Percentiles rank a stretch among this genome's conserved stretches.
Conservation (phyloP, 2,113 vertebrate genomes). For the Dasypus novemcinctus region DNA sequence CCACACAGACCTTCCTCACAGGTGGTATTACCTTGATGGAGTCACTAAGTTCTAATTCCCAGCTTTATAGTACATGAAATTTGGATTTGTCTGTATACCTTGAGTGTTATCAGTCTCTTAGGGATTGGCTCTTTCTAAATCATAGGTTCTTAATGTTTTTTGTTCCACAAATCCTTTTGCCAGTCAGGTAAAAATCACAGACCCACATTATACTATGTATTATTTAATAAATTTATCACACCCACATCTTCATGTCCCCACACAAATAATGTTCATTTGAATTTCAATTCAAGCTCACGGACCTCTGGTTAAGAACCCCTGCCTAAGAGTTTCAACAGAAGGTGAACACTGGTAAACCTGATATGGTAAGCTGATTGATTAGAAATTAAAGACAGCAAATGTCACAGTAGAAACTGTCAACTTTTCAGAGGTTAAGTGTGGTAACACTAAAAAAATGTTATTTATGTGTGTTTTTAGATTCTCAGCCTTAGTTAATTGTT, state of each 20-base stretch:
- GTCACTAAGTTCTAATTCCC: not conserved
- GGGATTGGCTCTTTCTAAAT: not conserved
- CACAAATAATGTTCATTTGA: too few relatives aligned
- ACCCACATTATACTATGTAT: too few relatives aligned
- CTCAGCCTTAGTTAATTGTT: not conserved
- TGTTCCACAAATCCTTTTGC: too few relatives aligned
- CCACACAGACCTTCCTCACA: not conserved
- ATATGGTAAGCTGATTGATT: not conserved
- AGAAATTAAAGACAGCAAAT: not conserved
- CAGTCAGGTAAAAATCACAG: too few relatives aligned
- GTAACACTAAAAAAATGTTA: not conserved
- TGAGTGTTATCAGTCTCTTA: not conserved
- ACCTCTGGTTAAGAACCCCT: constrained; percentile 7
- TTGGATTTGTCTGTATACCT: not conserved
- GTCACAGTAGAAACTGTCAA: not conserved
- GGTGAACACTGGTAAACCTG: not conserved
- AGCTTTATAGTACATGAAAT: not conserved
- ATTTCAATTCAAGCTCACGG: not conserved
- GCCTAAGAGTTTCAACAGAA: constrained; percentile 27
- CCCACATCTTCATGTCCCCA: too few relatives aligned
- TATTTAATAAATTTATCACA: too few relatives aligned
- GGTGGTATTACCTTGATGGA: not conserved
- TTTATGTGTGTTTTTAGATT: not conserved
- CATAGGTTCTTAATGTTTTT: too few relatives aligned
- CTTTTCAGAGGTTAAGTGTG: not conserved